phyloP scores from a whole-genome alignment of 1,140 invertebrate genomes.

The Nebria ingens region DNA sequence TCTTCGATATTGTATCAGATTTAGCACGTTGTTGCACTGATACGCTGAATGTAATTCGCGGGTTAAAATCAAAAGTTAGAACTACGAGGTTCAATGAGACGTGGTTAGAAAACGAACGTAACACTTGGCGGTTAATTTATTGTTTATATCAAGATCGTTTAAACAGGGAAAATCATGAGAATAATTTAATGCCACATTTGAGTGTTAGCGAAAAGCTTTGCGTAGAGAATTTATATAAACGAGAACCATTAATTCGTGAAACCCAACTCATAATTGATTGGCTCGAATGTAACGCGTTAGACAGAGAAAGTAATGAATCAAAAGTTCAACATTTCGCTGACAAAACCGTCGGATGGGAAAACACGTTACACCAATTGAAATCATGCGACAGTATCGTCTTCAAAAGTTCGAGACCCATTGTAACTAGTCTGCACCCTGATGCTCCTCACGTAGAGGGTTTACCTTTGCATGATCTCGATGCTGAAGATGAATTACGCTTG shows the following conservation, averaged over 20 bases:
- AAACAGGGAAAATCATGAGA: conserved; percentile 38
- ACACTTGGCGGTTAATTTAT: conserved; percentile 76
- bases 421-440: conserved; percentile 85
- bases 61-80: conserved; percentile 30
- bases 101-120: conserved; percentile 68
- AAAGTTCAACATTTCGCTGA: conserved; percentile 62
- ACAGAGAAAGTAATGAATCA: conserved; percentile 51
- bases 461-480: conserved; percentile 77
- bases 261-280: conserved; percentile 84
- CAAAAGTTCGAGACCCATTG: conserved; percentile 44
- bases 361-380: conserved; percentile 73
- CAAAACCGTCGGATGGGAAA: conserved; percentile 78
- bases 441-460: conserved; percentile 70
- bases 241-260: conserved; percentile 58
- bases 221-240: conserved; percentile 47
- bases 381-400: conserved; percentile 43
- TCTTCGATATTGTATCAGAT: conserved; percentile 46
- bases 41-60: conserved; percentile 38
- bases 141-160: conserved; percentile 71
- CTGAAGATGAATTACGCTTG: conserved; percentile 74
- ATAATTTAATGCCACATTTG: conserved; percentile 24
- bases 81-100: conserved; percentile 35
- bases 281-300: conserved; percentile 74
- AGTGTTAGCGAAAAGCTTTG: conserved; percentile 51
- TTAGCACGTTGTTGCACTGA: conserved; percentile 45